Evolutionary conservation across 2,797 vertebrate species (phyloP), one percentile per base, ranked within the genome.

Genomic region (Mico argentatus): DNA sequence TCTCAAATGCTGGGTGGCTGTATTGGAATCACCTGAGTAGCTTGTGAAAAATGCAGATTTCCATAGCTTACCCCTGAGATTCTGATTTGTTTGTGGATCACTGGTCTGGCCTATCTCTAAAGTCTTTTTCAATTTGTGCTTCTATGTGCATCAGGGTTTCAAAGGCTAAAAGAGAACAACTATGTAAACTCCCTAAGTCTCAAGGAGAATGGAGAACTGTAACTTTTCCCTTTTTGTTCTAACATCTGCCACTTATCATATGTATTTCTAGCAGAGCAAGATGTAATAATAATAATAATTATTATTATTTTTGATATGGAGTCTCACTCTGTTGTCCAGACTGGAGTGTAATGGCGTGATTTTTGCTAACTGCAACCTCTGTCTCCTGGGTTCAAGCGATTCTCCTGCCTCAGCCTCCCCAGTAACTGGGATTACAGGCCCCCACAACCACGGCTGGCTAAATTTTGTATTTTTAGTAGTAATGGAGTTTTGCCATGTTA

Each of bases 221-320:
- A 90, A 80, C 36, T 90, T 70, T 59, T 39, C 33, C 52, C 82
- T 9, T 72, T 36, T 90, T 89, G 30, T 79, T 67, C 81, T 96
- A 94, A 95, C 89, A 96, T 75, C 95, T 95, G 94, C 72, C 96
- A 96, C 93, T 94, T 96, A 84, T 64, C 87, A 94, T 85, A 96
- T 86, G 33, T 90, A 96, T 96, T 95, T 95, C 91, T 83, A 94
- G 87, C 73, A 89, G 55, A 93, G 88, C 79, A 95, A 96, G 97
- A 93, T 73, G 83, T 87, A 97, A 96, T 97, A 96, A 97, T 97
- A 94, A 97, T 97, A 95, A 96, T 52, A 2, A 52, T 19, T 0
- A 26, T 59, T 4, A 57, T 59, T 59, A 59, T 61, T 33, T 17
- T 64, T 67, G 15, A 67, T 33, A n/a, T n/a, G 15, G 33, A 19